Base-by-base conservation (phyloP, 2,888 invertebrate species). In the Chymomyza fuscimana region DNA sequence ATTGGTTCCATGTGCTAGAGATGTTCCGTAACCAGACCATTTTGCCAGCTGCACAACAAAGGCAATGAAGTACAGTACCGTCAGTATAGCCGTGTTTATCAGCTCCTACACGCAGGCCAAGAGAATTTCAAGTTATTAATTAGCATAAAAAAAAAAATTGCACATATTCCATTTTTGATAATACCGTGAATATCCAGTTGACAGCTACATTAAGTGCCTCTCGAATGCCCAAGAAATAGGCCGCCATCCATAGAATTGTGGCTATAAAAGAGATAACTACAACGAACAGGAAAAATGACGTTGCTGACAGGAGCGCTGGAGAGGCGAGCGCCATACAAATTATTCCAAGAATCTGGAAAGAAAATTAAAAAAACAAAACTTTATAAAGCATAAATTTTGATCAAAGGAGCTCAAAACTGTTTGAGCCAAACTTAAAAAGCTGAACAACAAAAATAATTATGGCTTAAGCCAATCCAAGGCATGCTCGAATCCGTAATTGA, bases 261-360 rank as follows among this genome's bases (percentile, higher is more conserved):
- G 95, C 94, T 87, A 97, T 96, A 92, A 97, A 97, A 76, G 96
- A 94, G 75, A 95, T 93, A 73, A 96, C 95, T 19, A 95, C 96
- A 65, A 97, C 97, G 90, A 97, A 96, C 71, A 97, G 94, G 93
- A 97, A 98, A 94, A 96, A 97, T 79, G 95, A 94, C 12, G 96
- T 95, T 63, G 94, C 94, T 22, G 92, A 88, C 58, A 92, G 76
- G 79, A 91, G 92, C 0, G 94, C 94, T 6, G 97, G 96, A 3
- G 97, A 95, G 2, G 95, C 96, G 77, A 96, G 93, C 15, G 95
- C 93, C 96, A 97, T 96, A 88, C 97, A 97, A 85, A 97, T 93
- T 74, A 97, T 96, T 73, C 97, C 97, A 75, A 97, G 90, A 63
- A 95, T 82, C 97, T 97, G 94, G 60, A 95, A 94, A 72, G n/a